Evolutionary conservation across 2,113 vertebrate genomes (phyloP), one percentile per base, ranked within the genome.

Genomic region (Phalacrocorax aristotelis): DNA sequence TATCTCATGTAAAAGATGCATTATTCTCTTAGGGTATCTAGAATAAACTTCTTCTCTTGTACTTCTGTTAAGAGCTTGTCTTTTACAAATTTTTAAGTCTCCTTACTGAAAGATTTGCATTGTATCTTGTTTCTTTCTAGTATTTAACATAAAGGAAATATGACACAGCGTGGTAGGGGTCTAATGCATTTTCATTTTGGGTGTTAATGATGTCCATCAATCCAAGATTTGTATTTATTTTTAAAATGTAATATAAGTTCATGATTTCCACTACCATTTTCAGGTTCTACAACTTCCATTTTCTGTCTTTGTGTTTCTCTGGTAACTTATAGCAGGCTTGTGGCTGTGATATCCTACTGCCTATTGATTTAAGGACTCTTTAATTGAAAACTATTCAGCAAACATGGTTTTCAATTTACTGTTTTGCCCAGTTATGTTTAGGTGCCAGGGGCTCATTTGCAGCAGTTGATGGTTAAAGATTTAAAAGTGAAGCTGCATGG

Each of bases 301-400:
- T 93, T 83, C 77, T 81, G 30, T 61, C n/a, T 83, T 49, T 51
- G 11, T 87, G 10, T 80, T 83, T 85, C 55, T 83, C 54, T 55
- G 27, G 25, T 64, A 80, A 68, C 30, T 65, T 75, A 57, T 3
- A 74, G 23, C 42, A 74, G 32, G 16, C 60, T 77, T 77, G 60
- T 91, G 55, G 23, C 71, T 88, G 68, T 75, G 65, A 19, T 86
- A 87, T 44, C 13, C 42, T 70, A 64, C 65, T 70, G 36, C 44
- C 49, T 82, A 71, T 95, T 95, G 88, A 92, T 89, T 91, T 93
- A 96, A 78, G 71, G 38, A 71, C n/a, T 79, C 46, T 74, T 85
- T 96, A 94, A 95, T 88, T 94, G 87, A 90, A 92, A 95, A 76
- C 76, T 94, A 38, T 85, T 94, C 76, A 83, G 71, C 36, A 96